Conservation (phyloP, 1,140 invertebrate species). For the Zaprionus gabonicus region DNA sequence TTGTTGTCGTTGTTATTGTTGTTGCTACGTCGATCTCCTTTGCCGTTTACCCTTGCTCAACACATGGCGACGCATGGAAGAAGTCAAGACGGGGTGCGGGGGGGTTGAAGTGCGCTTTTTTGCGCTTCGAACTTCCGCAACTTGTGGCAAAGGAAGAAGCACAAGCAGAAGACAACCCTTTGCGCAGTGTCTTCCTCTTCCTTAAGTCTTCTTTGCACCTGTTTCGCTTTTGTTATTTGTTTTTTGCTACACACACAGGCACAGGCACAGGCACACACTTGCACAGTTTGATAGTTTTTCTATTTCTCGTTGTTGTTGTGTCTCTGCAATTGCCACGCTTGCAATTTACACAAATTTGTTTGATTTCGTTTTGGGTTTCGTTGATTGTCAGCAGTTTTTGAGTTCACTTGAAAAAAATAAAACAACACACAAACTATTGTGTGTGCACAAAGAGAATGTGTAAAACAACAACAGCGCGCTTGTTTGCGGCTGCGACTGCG, state of each 20-base stretch:
- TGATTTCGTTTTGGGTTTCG: conserved; percentile 22
- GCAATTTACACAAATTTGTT: conserved; percentile 29
- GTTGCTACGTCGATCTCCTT: conserved; percentile 18
- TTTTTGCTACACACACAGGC: conserved; percentile 23
- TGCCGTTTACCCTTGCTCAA: conserved; percentile 17
- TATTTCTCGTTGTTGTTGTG: neutral
- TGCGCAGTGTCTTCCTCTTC: conserved; percentile 13
- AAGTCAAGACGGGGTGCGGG: neutral
- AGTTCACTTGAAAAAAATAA: conserved; percentile 42
- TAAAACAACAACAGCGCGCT: conserved; percentile 35
- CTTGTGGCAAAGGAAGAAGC: conserved; percentile 1
- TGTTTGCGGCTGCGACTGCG: conserved; percentile 42
- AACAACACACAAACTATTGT: conserved; percentile 14
- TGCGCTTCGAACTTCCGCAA: conserved; percentile 46
- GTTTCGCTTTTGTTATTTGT: conserved; percentile 44
- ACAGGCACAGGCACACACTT: conserved; percentile 1
- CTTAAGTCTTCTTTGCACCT: conserved; percentile 26
- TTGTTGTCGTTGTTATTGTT: conserved; percentile 3
- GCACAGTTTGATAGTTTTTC: conserved; percentile 9
- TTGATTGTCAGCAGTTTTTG: conserved; percentile 31
- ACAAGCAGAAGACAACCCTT: conserved; percentile 56
- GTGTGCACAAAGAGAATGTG: conserved; percentile 27
- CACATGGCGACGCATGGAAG: conserved; percentile 20
- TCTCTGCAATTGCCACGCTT: conserved; percentile 19
- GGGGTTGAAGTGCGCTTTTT: conserved; percentile 15